Base-by-base conservation (phyloP, 92 coral and sea anemone genomes). In the Metridium senile region DNA sequence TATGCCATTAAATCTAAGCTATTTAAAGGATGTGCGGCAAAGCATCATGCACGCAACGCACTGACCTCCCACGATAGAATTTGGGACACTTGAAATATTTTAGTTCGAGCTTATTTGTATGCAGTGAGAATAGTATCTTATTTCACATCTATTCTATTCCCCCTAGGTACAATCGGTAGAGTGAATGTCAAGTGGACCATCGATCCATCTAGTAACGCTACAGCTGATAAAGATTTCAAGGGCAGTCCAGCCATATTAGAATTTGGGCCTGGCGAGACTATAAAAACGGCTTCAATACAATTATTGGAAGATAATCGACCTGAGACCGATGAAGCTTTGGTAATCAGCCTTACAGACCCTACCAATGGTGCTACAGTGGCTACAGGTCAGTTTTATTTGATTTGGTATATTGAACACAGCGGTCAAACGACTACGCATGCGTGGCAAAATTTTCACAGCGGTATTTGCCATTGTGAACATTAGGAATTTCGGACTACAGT, bases 351-450 rank as follows among this genome's bases (percentile, higher is more conserved):
- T 21, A 82, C 76, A 58, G 89, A 86, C 68, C 98, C 98, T 11
- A 92, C 98, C 1, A 90, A 87, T 19, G 98, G 98, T 19, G 92
- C 97, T 18, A 77, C 77, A n/a, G 93, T 94, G 6, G 32, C 86
- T 9, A 75, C 71, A n/a, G 85, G 85, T 58, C 4, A 54, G 59
- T 13, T 39, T 39, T 6, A 13, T 39, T 6, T 39, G 49, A 6
- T 4, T 39, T 4, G 49, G 13, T n/a, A 51, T 58, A 10, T 4
- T 3, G 27, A 58, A 22, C 65, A 58, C 65, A 27, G 18, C 4
- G 27, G 4, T 58, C n/a, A n/a, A n/a, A n/a, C n/a, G n/a, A n/a
- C n/a, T n/a, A n/a, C n/a, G n/a, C n/a, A n/a, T n/a, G n/a, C n/a
- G n/a, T n/a, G n/a, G n/a, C n/a, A n/a, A n/a, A n/a, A n/a, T n/a